Evolutionary conservation across 2,888 invertebrate genomes (phyloP).

Genomic region (Luffia ferchaultella): DNA sequence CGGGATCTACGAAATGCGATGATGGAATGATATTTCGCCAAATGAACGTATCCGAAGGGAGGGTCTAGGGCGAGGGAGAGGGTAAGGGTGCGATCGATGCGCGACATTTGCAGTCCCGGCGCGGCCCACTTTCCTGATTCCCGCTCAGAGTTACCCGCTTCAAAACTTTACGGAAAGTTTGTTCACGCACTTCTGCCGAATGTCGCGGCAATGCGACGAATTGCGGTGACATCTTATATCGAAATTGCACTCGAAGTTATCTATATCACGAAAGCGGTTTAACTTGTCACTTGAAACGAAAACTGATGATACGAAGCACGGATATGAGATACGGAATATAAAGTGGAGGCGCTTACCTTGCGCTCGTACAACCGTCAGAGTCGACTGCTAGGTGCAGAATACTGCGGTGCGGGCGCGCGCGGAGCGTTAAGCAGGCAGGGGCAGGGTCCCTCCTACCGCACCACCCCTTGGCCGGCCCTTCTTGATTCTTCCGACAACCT

Average conservation of each 20-base stretch:
- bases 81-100: slow-evolving; percentile 58
- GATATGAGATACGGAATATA: slow-evolving; percentile 16
- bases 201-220: slow-evolving; percentile 15
- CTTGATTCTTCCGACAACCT: slow-evolving; percentile 57
- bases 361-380: slow-evolving; percentile 63
- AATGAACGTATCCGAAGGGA: slow-evolving; percentile 48
- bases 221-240: slow-evolving; percentile 25
- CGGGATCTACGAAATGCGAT: slow-evolving; percentile 57
- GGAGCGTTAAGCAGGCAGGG: slow-evolving; percentile 57
- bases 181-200: slow-evolving; percentile 25
- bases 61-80: slow-evolving; percentile 52
- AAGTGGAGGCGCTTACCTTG: slow-evolving; percentile 60
- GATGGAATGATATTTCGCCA: slow-evolving; percentile 62
- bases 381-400: slow-evolving; percentile 67
- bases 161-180: slow-evolving; percentile 55
- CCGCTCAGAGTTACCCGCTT: slow-evolving; percentile 28
- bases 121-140: slow-evolving; percentile 55
- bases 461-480: slow-evolving; percentile 47
- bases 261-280: slow-evolving; percentile 36
- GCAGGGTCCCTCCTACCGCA: slow-evolving; percentile 50
- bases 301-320: slow-evolving; percentile 22
- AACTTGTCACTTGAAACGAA: slow-evolving; percentile 32
- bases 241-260: slow-evolving; percentile 46
- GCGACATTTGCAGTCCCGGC: slow-evolving; percentile 55
- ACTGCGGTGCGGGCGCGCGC: slow-evolving; percentile 54